phyloP scores from a whole-genome alignment of 2,797 vertebrate genomes.

The Atherinosoma microstoma region DNA sequence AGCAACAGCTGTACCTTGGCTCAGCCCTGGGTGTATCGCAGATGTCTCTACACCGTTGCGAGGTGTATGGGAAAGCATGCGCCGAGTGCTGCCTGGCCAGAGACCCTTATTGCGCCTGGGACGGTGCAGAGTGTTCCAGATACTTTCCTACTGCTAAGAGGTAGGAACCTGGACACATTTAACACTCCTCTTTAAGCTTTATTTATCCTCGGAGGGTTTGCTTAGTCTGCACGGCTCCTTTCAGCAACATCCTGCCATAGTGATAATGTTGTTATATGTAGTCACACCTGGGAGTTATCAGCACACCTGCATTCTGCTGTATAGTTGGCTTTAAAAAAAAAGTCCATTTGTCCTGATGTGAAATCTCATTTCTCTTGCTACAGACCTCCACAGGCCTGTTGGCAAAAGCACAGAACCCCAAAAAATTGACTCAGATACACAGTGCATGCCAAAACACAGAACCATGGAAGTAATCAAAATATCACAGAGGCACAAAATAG shows the following conservation, averaged over 20 bases:
- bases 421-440: conserved; percentile 27
- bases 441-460: conserved; percentile 32
- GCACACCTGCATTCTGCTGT: conserved; percentile 50
- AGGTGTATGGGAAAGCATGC: conserved; percentile 96
- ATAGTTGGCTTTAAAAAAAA: conserved; percentile 39
- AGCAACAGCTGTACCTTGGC: conserved; percentile 98
- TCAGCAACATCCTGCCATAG: conserved; percentile 47
- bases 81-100: conserved; percentile 97
- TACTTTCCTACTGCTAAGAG: conserved; percentile 98
- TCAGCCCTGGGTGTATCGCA: conserved; percentile 92
- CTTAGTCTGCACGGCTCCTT: conserved; percentile 31
- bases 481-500: conserved; percentile 46
- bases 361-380: conserved; percentile 29
- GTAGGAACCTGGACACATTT: conserved; percentile 73
- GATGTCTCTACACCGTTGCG: conserved; percentile 96
- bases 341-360: conserved; percentile 16
- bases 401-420: conserved; percentile 19
- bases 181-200: conserved; percentile 44
- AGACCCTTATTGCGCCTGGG: conserved; percentile 99
- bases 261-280: conserved; percentile 33
- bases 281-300: conserved; percentile 63
- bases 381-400: conserved; percentile 44
- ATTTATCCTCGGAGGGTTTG: conserved; percentile 46
- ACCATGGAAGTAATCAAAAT: conserved; percentile 65
- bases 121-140: conserved; percentile 94